These are phyloP conservation scores for Pollachius pollachius DNA, from an alignment of 2,113 vertebrate species.

Conservation along the genomic window DNA sequence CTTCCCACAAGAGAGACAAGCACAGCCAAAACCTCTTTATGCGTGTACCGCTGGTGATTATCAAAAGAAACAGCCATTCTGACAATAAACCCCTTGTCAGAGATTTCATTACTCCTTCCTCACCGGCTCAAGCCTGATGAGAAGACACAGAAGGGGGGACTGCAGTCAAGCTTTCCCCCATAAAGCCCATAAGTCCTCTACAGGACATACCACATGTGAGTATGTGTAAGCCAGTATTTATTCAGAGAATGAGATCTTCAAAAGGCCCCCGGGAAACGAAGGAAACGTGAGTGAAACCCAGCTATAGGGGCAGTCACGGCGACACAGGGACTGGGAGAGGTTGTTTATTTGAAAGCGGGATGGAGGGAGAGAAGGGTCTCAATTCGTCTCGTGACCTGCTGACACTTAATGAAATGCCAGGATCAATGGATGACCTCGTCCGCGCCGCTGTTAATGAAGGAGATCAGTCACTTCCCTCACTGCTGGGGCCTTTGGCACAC, in stretches of 20 bases:
- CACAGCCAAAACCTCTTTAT: too few relatives aligned
- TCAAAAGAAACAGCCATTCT: too few relatives aligned
- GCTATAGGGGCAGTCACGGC: conserved; percentile 16
- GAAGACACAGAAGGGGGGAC: too few relatives aligned
- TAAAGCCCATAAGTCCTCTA: too few relatives aligned
- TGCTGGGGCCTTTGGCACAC: background rate
- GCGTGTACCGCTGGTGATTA: too few relatives aligned
- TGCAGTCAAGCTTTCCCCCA: too few relatives aligned
- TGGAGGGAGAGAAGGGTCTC: background rate
- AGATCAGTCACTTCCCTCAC: conserved; percentile 64
- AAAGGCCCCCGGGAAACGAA: background rate
- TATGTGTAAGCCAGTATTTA: background rate
- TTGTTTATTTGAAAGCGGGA: conserved; percentile 16
- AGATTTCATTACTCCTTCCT: too few relatives aligned
- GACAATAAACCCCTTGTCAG: too few relatives aligned
- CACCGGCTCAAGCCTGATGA: too few relatives aligned
- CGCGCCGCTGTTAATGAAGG: conserved; percentile 65
- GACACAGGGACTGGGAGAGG: conserved; percentile 27
- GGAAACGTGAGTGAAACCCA: conserved; percentile 21
- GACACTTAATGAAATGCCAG: conserved; percentile 70
- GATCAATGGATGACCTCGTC: conserved; percentile 73
- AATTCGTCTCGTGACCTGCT: conserved; percentile 55
- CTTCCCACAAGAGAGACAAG: too few relatives aligned
- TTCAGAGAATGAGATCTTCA: background rate
- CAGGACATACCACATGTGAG: too few relatives aligned